Conservation (phyloP, 2,113 vertebrate genomes). For the Psilopsiagon aymara region DNA sequence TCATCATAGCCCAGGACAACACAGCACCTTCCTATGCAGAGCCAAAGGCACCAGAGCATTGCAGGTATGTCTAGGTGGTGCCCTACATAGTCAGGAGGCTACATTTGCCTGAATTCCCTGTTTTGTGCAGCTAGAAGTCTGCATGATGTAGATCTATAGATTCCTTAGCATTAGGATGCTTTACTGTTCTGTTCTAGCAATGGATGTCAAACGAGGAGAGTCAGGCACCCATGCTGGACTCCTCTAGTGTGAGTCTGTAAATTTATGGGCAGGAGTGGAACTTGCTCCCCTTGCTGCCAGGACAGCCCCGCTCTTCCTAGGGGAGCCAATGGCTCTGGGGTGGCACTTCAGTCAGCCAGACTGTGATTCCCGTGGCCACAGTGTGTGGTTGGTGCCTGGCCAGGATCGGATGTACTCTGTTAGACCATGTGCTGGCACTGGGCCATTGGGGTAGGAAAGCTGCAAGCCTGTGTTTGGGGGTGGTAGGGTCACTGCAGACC, state of each 20-base stretch:
- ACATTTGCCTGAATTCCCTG: not conserved
- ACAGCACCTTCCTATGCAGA: fast-evolving
- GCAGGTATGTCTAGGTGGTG: not conserved
- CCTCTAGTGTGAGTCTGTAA: not conserved
- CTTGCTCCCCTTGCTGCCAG: not conserved
- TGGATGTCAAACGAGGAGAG: not conserved
- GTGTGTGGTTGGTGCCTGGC: not conserved
- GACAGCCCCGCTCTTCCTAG: not conserved
- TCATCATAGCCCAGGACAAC: fast-evolving
- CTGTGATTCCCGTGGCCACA: not conserved
- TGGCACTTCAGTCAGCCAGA: not conserved
- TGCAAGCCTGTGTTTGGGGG: not conserved
- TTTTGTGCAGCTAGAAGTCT: not conserved
- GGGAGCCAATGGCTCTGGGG: fast-evolving
- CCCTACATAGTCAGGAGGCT: fast-evolving
- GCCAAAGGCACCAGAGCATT: not conserved
- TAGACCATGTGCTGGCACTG: not conserved
- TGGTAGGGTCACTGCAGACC: not conserved
- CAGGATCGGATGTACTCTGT: not conserved
- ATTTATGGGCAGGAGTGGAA: not conserved
- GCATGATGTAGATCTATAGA: fast-evolving
- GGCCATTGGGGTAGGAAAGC: not conserved
- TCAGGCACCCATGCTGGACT: not conserved
- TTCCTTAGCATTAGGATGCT: not conserved
- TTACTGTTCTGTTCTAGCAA: not conserved